Percentiles rank a stretch among this genome's conserved stretches.
Conservation (phyloP, 2,888 invertebrate genomes). For the Muscina levida region DNA sequence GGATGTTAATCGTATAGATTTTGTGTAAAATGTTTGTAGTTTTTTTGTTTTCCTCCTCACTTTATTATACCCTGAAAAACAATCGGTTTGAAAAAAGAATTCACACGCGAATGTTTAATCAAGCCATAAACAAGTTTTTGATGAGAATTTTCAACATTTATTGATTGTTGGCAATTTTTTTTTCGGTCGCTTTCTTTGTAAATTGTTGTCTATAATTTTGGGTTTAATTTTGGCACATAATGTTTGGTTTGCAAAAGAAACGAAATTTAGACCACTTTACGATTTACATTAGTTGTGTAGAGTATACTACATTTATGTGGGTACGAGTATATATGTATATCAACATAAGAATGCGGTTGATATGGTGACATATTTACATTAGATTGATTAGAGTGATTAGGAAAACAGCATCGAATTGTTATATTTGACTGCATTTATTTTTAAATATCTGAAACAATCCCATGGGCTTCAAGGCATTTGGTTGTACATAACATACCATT, state of each 20-base stretch:
- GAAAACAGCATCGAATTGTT: not conserved
- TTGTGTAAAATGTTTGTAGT: not conserved
- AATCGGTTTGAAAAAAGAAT: not conserved
- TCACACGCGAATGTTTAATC: conserved; percentile 23
- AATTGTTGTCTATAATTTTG: too few species aligned
- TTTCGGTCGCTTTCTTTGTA: not conserved
- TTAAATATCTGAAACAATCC: not conserved
- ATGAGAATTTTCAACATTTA: conserved; percentile 32
- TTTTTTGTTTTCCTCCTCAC: conserved; percentile 13
- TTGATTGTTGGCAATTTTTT: not conserved
- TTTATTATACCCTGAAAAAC: conserved; percentile 14
- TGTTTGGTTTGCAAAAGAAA: not conserved
- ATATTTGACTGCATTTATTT: not conserved
- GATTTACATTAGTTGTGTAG: not conserved
- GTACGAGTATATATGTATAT: too few species aligned
- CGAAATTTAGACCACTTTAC: not conserved
- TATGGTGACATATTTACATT: not conserved
- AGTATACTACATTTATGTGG: too few species aligned
- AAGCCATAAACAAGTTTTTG: conserved; percentile 36
- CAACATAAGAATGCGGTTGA: too few species aligned
- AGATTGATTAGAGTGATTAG: conserved; percentile 8
- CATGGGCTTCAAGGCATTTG: too few species aligned
- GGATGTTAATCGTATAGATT: conserved; percentile 54
- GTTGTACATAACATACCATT: too few species aligned
- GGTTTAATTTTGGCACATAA: too few species aligned